These are phyloP conservation scores for Acyrthosiphon pisum DNA, from an alignment of 1,140 invertebrate genomes.

Conservation along the genomic window DNA sequence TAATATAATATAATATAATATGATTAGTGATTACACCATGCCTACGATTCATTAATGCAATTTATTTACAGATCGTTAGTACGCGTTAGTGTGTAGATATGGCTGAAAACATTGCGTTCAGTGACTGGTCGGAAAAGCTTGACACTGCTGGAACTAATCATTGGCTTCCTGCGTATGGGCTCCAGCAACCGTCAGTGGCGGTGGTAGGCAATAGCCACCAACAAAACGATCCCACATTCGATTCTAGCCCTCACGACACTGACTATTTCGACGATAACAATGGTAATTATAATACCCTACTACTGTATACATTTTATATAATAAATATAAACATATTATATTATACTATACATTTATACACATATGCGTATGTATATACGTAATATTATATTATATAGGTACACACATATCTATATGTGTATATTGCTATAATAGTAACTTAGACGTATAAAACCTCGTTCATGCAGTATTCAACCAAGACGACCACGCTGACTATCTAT, in stretches of 20 bases:
- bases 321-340: background rate
- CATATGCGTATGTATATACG: background rate
- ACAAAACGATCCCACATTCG: constrained; percentile 49
- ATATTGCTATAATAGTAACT: background rate
- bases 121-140: constrained; percentile 71
- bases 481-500: background rate
- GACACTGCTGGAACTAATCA: constrained; percentile 66
- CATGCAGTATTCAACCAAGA: background rate
- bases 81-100: constrained; percentile 29
- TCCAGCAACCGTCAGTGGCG: constrained; percentile 65
- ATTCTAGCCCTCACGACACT: constrained; percentile 27
- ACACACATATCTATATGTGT: background rate
- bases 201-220: constrained; percentile 57
- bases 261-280: constrained; percentile 53
- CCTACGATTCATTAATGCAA: background rate
- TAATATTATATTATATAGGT: background rate
- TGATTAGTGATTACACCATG: background rate
- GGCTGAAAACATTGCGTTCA: constrained; percentile 69
- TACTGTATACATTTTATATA: constrained; percentile 11
- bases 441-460: background rate
- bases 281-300: constrained; percentile 36
- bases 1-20: background rate
- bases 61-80: constrained; percentile 38
- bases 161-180: constrained; percentile 73
- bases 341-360: background rate